Conservation (phyloP, 2,797 vertebrate genomes). For the Craterocephalus amniculus region DNA sequence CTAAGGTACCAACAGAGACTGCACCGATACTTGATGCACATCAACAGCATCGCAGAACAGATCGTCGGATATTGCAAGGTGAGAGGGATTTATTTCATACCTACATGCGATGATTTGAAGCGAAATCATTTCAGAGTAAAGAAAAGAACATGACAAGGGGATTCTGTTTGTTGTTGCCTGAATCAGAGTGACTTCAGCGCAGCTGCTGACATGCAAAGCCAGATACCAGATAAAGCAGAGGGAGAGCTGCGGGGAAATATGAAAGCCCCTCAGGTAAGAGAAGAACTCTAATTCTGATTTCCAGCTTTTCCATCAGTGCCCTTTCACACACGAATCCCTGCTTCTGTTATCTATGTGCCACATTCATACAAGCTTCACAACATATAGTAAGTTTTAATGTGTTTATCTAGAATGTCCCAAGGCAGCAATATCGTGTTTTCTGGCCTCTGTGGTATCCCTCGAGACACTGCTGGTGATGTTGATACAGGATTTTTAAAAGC, state of each 20-base stretch:
- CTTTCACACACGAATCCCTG: not conserved
- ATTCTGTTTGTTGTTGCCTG: conserved; percentile 32
- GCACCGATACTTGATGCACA: conserved; percentile 76
- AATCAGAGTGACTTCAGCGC: conserved; percentile 48
- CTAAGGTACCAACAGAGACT: conserved; percentile 78
- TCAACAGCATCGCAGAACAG: conserved; percentile 74
- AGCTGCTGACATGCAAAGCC: conserved; percentile 79
- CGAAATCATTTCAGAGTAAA: not conserved
- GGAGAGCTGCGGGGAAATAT: conserved; percentile 74
- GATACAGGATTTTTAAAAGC: conserved; percentile 27
- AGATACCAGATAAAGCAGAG: conserved; percentile 73
- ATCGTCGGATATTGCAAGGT: conserved; percentile 74
- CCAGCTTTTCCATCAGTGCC: not conserved
- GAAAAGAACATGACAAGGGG: not conserved
- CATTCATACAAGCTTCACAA: not conserved
- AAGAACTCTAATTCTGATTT: not conserved
- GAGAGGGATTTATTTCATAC: conserved; percentile 42
- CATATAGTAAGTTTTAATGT: not conserved
- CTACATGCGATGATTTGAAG: not conserved
- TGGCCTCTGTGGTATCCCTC: not conserved
- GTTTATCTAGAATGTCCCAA: conserved; percentile 1
- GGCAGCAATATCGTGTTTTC: not conserved
- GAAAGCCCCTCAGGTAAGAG: conserved; percentile 70
- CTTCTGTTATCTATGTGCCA: conserved; percentile 5
- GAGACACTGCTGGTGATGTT: conserved; percentile 20